These are phyloP conservation scores for Nephotettix cincticeps DNA, from an alignment of 1,140 invertebrate genomes.

Conservation along the genomic window DNA sequence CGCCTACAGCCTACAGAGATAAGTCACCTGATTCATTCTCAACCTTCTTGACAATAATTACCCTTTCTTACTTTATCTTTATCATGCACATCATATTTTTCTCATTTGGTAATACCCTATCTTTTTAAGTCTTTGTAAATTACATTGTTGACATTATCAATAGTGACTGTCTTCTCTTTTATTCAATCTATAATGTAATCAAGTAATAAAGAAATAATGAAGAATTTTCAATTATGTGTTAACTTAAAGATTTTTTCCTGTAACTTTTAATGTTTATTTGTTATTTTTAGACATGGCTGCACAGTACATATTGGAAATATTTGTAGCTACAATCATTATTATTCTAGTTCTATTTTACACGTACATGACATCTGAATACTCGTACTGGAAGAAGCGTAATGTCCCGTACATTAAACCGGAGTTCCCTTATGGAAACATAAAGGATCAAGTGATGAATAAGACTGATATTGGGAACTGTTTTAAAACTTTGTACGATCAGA, in stretches of 20 bases:
- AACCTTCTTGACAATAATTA: no score
- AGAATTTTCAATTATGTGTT: slow-evolving; percentile 40
- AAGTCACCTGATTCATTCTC: no score
- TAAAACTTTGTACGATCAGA: slow-evolving; percentile 3
- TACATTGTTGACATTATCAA: no score
- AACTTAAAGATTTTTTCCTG: no score
- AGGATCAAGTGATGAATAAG: slow-evolving; percentile 5
- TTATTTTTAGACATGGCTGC: neutral
- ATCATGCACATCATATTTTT: no score
- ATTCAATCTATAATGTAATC: no score
- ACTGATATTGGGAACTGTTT: slow-evolving; percentile 5
- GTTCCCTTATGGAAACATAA: slow-evolving; percentile 1
- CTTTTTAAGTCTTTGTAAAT: no score
- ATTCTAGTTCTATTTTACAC: neutral
- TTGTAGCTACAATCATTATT: neutral
- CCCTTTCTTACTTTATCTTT: no score
- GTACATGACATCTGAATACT: slow-evolving; percentile 8
- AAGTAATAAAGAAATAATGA: slow-evolving; percentile 64
- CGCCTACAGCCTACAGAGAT: no score
- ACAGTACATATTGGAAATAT: neutral
- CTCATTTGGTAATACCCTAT: no score
- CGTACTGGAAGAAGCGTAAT: slow-evolving; percentile 4
- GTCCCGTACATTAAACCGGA: neutral
- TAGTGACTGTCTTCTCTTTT: no score
- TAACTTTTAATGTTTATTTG: neutral